A percentile compares a stretch with the other conserved stretches of the same genome.
Evolutionary conservation across 2,113 vertebrate genomes (phyloP).

Genomic region (Eulacestoma nigropectus): DNA sequence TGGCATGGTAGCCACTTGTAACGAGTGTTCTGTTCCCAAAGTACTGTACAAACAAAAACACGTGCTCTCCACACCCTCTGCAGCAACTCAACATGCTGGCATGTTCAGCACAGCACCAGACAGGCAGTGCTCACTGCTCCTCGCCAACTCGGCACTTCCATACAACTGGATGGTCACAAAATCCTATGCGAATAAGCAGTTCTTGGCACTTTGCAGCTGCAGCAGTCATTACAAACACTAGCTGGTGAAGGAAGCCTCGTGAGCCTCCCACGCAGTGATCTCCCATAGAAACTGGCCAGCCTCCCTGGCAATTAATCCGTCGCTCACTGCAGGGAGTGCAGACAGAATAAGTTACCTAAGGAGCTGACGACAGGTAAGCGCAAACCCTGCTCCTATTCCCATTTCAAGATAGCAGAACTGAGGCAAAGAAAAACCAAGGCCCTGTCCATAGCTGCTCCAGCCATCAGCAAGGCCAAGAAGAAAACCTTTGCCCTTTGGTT

Average conservation of each 20-base stretch:
- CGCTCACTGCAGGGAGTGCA: neutral
- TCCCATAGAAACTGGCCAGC: constrained; percentile 29
- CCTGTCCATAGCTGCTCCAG: neutral
- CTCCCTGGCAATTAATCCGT: constrained; percentile 29
- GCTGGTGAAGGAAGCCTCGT: neutral
- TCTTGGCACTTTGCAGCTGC: neutral
- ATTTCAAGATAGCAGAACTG: neutral
- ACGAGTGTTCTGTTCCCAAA: neutral
- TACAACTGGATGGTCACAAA: neutral
- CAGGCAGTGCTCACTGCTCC: neutral
- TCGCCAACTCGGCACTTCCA: neutral
- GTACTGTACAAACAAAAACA: neutral
- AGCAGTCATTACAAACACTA: neutral
- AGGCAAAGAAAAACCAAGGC: neutral
- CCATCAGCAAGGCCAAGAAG: neutral
- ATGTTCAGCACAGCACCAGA: neutral
- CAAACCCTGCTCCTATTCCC: neutral
- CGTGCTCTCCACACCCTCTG: neutral
- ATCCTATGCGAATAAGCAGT: neutral
- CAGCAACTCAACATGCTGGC: neutral
- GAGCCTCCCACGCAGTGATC: constrained; percentile 27
- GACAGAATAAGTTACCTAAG: neutral
- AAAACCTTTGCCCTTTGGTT: neutral
- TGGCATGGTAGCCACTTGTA: neutral
- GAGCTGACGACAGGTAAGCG: neutral